Evolutionary conservation across 1,140 invertebrate genomes (phyloP).

Genomic region (Armadillidium nasatum): DNA sequence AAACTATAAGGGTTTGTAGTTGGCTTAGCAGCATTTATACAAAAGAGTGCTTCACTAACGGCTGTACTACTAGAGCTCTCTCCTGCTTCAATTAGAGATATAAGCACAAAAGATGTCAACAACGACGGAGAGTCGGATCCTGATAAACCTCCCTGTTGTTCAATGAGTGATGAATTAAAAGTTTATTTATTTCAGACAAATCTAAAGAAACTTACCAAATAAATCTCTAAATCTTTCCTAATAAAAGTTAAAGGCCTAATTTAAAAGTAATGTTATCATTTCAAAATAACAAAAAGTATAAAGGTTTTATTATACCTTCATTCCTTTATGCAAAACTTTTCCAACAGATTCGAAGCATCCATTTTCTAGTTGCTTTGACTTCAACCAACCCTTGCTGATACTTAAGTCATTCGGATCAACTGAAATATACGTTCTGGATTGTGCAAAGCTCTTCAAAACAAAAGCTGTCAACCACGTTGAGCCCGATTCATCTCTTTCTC

Average conservation of each 20-base stretch:
- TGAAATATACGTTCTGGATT: slow-evolving; percentile 60
- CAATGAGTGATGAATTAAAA: too few species aligned
- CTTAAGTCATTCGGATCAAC: slow-evolving; percentile 57
- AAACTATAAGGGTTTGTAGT: background rate
- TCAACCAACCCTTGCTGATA: slow-evolving; percentile 52
- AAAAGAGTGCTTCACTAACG: background rate
- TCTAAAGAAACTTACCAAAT: too few species aligned
- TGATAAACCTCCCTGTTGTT: background rate
- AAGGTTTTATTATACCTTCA: slow-evolving; percentile 27
- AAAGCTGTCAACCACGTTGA: slow-evolving; percentile 81
- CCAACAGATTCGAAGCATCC: slow-evolving; percentile 40
- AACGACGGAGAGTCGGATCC: slow-evolving; percentile 46
- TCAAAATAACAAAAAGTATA: too few species aligned
- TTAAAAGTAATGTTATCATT: too few species aligned
- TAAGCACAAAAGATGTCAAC: slow-evolving; percentile 63
- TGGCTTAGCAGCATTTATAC: slow-evolving; percentile 8
- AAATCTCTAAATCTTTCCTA: too few species aligned
- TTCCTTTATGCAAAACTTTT: slow-evolving; percentile 36
- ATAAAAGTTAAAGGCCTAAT: too few species aligned
- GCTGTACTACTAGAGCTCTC: background rate
- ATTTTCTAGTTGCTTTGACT: slow-evolving; percentile 19
- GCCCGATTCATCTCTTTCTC: slow-evolving; percentile 58
- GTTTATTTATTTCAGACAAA: too few species aligned
- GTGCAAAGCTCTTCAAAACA: slow-evolving; percentile 65
- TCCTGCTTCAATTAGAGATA: slow-evolving; percentile 59